phyloP scores from a whole-genome alignment of 1,140 invertebrate genomes.

The Chelonus insularis region DNA sequence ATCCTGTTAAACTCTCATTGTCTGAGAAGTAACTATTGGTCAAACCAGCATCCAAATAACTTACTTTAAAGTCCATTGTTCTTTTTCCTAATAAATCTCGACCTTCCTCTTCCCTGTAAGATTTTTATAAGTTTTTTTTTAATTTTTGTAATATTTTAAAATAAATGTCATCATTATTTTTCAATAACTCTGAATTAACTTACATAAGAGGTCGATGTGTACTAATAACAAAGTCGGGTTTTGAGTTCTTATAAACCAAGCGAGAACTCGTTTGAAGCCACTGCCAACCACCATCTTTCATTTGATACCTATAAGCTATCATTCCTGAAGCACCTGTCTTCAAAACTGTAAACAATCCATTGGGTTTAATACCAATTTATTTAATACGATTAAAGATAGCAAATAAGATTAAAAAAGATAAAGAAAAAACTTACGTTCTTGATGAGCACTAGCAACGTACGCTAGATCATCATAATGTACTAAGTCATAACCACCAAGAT shows the following conservation, averaged over 20 bases:
- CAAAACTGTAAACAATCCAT: constrained; percentile 73
- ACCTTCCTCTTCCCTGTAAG: constrained; percentile 95
- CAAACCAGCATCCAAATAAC: constrained; percentile 90
- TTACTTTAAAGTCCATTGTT: constrained; percentile 99
- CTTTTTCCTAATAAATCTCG: constrained; percentile 93
- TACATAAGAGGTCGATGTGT: constrained; percentile 97
- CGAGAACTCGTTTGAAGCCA: constrained; percentile 97
- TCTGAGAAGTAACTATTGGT: constrained; percentile 89
- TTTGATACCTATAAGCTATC: constrained; percentile 96
- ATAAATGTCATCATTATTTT: not conserved
- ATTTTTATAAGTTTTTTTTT: too few relatives aligned
- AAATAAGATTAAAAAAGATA: not conserved
- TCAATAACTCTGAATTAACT: too few relatives aligned
- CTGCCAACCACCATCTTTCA: constrained; percentile 93
- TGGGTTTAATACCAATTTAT: constrained; percentile 7
- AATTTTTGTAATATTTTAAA: not conserved
- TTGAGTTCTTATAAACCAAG: constrained; percentile 98
- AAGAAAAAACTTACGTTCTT: constrained; percentile 84
- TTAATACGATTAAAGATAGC: not conserved
- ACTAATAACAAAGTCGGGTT: constrained; percentile 97
- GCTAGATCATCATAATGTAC: constrained; percentile 96
- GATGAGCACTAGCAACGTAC: constrained; percentile 97
- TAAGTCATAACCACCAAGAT: constrained; percentile 94
- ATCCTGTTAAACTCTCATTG: constrained; percentile 74
- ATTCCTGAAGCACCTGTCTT: constrained; percentile 98